Conservation (phyloP, 2,888 invertebrate species). For the Alviniconcha strummeri region DNA sequence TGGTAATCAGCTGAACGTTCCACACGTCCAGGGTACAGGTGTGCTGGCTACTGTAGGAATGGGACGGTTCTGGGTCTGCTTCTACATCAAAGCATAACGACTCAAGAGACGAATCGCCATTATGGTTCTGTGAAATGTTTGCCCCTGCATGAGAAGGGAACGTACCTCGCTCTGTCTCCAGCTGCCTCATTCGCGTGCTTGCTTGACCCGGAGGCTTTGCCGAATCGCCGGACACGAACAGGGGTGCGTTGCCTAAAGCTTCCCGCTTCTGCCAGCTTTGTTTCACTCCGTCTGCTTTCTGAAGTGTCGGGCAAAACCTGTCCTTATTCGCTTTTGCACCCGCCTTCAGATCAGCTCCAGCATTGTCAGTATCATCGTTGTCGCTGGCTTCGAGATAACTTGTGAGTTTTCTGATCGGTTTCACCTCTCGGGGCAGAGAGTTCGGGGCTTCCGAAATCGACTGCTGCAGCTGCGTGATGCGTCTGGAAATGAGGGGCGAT, state of each 20-base stretch:
- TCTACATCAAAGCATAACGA: neutral
- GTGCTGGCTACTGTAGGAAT: neutral
- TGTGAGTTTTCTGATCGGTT: conserved; percentile 13
- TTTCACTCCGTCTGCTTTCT: too few relatives aligned
- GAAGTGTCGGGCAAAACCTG: too few relatives aligned
- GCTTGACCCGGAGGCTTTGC: too few relatives aligned
- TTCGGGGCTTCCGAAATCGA: neutral
- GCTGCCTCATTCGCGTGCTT: too few relatives aligned
- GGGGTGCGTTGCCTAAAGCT: too few relatives aligned
- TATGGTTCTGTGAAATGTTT: conserved; percentile 23
- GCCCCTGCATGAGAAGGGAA: neutral
- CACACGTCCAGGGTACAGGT: neutral
- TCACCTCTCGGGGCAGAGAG: neutral
- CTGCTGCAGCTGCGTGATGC: conserved; percentile 1
- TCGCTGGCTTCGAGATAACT: neutral
- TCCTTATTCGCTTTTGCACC: too few relatives aligned
- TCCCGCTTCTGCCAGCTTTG: too few relatives aligned
- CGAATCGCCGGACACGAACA: too few relatives aligned
- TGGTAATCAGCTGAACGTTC: neutral
- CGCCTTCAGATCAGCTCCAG: neutral
- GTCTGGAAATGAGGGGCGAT: conserved; percentile 2
- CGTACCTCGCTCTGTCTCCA: neutral
- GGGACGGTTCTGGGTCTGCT: neutral
- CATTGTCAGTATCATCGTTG: neutral
- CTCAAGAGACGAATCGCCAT: neutral